Evolutionary conservation across 2,797 vertebrate genomes (phyloP).

Genomic region (Kryptolebias ocellatus): DNA sequence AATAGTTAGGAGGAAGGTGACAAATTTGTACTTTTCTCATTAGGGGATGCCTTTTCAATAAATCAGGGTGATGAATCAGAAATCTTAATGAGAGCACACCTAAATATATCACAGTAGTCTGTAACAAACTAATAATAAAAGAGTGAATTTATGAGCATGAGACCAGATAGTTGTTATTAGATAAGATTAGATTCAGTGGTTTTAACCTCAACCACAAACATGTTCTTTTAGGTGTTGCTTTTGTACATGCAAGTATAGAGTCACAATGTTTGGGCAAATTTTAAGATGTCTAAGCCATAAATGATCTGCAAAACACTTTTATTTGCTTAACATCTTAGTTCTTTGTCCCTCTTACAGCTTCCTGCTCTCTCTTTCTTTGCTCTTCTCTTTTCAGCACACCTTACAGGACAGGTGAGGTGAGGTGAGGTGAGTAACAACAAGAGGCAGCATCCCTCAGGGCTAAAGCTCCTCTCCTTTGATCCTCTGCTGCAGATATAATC

Average conservation of each 20-base stretch:
- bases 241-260: constrained; percentile 11
- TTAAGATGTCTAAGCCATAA: neutral
- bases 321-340: neutral
- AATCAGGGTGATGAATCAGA: no score
- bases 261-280: constrained; percentile 18
- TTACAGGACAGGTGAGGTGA: constrained; percentile 59
- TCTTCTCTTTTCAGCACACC: constrained; percentile 35
- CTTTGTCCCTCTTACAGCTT: neutral
- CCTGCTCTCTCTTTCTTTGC: constrained; percentile 14
- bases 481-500: constrained; percentile 79
- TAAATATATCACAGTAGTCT: no score
- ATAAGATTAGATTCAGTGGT: neutral
- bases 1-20: no score
- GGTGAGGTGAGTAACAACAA: constrained; percentile 45
- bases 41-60: no score
- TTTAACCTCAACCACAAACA: constrained; percentile 14
- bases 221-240: constrained; percentile 19
- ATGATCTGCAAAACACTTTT: no score
- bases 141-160: no score
- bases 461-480: constrained; percentile 75
- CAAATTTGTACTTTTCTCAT: no score
- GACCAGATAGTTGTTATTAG: neutral
- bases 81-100: no score
- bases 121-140: no score
- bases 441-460: constrained; percentile 68